These are phyloP conservation scores for Notarius quadriscutis DNA, from an alignment of 2,113 vertebrate species.

Conservation along the genomic window DNA sequence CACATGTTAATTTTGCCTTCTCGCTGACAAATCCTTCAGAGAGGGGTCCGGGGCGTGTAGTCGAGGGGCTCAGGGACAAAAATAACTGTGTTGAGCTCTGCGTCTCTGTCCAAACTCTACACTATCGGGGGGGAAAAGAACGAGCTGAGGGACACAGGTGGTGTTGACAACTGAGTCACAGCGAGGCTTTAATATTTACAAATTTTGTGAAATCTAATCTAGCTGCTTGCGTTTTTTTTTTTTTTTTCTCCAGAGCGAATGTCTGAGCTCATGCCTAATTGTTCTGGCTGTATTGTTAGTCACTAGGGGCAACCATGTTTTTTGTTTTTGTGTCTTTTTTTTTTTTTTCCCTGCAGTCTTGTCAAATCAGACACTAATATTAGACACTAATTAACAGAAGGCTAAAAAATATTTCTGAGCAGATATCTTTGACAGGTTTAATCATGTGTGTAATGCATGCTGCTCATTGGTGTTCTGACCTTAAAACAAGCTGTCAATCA, in stretches of 20 bases:
- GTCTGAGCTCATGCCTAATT: conserved; percentile 10
- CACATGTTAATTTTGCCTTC: conserved; percentile 17
- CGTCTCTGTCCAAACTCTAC: background rate
- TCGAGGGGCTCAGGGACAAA: background rate
- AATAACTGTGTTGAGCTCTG: background rate
- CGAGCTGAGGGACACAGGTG: background rate
- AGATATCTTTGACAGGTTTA: conserved; percentile 19
- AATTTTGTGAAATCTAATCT: background rate
- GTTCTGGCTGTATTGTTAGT: conserved; percentile 13
- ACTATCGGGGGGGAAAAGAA: background rate
- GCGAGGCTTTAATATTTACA: background rate
- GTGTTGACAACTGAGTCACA: background rate
- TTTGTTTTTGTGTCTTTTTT: background rate
- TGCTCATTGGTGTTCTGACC: conserved; percentile 21
- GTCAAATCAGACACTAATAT: conserved; percentile 1
- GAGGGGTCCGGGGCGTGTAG: background rate
- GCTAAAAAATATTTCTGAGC: conserved; percentile 24
- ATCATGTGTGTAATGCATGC: conserved; percentile 21
- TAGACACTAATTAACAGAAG: background rate
- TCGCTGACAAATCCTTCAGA: conserved; percentile 33
- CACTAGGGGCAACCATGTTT: background rate
- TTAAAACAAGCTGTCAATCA: conserved; percentile 48
- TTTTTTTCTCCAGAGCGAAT: background rate
- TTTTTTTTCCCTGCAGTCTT: background rate
- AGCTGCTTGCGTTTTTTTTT: background rate